phyloP scores from a whole-genome alignment of 2,797 vertebrate genomes.

The Eurystomus glaucurus region DNA sequence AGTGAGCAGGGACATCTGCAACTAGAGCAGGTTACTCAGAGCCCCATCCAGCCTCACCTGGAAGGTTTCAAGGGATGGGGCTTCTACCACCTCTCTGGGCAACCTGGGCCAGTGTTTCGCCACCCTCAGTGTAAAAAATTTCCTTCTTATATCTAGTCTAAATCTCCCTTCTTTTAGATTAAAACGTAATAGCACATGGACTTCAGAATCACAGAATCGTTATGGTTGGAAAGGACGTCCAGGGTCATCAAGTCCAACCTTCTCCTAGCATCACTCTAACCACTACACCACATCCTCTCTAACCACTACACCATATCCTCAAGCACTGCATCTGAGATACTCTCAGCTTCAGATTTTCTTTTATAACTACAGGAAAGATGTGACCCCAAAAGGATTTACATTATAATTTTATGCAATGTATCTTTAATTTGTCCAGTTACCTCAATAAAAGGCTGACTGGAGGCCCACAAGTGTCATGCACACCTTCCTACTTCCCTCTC shows the following conservation, averaged over 20 bases:
- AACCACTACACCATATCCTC: too few relatives aligned
- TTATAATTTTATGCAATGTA: not conserved
- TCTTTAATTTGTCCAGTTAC: not conserved
- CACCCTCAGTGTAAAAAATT: not conserved
- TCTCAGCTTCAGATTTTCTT: not conserved
- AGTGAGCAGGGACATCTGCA: not conserved
- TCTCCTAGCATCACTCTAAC: too few relatives aligned
- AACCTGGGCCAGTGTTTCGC: not conserved
- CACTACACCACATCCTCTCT: too few relatives aligned
- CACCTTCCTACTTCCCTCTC: not conserved
- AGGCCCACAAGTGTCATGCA: not conserved
- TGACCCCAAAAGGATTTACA: fast-evolving
- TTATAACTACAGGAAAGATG: not conserved
- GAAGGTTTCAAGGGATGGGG: not conserved
- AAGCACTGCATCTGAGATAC: too few relatives aligned
- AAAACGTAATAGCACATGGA: not conserved
- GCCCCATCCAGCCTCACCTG: not conserved
- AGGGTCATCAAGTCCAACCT: too few relatives aligned
- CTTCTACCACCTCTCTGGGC: not conserved
- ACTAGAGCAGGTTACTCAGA: not conserved
- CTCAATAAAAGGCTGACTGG: not conserved
- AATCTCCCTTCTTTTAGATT: not conserved
- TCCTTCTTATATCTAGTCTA: not conserved
- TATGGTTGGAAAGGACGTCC: too few relatives aligned
- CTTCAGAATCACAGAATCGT: too few relatives aligned